A percentile compares a stretch with the other conserved stretches of the same genome.
Conservation (phyloP, 35 echinoderm and acorn worm genomes). For the Stichopus chloronotus region DNA sequence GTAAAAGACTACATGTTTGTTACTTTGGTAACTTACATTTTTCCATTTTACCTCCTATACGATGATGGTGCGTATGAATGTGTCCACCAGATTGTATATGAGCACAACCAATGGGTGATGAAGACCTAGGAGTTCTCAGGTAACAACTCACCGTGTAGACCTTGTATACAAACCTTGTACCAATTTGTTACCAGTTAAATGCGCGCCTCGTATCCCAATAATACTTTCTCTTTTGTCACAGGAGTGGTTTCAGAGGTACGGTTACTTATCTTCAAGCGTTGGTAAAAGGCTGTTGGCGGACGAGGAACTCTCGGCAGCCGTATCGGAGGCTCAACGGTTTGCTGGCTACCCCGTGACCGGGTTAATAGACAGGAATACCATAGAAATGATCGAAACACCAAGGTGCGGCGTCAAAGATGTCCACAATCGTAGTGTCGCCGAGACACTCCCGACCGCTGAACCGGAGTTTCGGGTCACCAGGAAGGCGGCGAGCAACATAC, state of each 20-base stretch:
- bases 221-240: neutral
- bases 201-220: too few species aligned
- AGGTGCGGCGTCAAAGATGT: slow-evolving; percentile 18
- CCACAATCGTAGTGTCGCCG: neutral
- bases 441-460: neutral
- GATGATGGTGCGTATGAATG: too few species aligned
- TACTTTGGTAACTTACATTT: too few species aligned
- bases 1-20: too few species aligned
- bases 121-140: too few species aligned
- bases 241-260: slow-evolving; percentile 6
- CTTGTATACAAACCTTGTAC: too few species aligned
- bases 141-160: too few species aligned
- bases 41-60: too few species aligned
- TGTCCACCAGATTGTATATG: too few species aligned
- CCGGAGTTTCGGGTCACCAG: slow-evolving; percentile 16
- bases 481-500: neutral
- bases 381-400: neutral
- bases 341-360: neutral
- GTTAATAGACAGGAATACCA: neutral
- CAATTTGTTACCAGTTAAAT: too few species aligned
- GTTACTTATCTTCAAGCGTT: neutral
- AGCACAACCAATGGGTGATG: too few species aligned
- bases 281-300: neutral
- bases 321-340: neutral
- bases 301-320: neutral